These are phyloP conservation scores for Acinonyx jubatus DNA, from an alignment of 2,113 vertebrate genomes.

Conservation along the genomic window DNA sequence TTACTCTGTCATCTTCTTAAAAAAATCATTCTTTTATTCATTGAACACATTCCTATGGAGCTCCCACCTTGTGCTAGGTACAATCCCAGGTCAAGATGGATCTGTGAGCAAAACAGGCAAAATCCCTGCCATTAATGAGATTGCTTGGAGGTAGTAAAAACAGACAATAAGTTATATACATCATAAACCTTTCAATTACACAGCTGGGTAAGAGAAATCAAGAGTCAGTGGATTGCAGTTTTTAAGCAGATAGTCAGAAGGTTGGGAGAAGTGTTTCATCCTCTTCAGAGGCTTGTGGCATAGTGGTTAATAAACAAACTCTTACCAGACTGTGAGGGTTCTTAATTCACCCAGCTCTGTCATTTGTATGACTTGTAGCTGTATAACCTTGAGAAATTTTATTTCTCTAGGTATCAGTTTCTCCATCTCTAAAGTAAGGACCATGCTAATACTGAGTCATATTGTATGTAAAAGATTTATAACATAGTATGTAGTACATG, in stretches of 20 bases:
- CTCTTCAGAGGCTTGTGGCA: neutral
- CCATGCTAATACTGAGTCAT: neutral
- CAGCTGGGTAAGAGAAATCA: neutral
- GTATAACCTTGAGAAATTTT: neutral
- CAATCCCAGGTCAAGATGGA: neutral
- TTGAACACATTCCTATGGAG: neutral
- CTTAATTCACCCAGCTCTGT: neutral
- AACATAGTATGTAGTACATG: too few relatives aligned
- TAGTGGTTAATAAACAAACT: neutral
- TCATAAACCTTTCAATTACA: neutral
- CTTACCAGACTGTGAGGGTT: accelerated
- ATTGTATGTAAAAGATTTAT: neutral
- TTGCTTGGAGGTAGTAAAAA: neutral
- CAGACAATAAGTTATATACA: neutral
- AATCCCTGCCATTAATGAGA: neutral
- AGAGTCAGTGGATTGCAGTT: neutral
- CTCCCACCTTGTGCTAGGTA: neutral
- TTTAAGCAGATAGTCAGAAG: neutral
- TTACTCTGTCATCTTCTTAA: neutral
- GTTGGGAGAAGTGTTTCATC: neutral
- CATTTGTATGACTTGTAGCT: neutral
- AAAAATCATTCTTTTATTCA: neutral
- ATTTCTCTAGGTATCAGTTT: neutral
- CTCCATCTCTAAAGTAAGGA: neutral
- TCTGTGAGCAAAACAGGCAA: neutral